Percentiles rank a stretch among this genome's conserved stretches.
phyloP scores from a whole-genome alignment of 2,888 invertebrate genomes.

The Lamellibrachia columna region DNA sequence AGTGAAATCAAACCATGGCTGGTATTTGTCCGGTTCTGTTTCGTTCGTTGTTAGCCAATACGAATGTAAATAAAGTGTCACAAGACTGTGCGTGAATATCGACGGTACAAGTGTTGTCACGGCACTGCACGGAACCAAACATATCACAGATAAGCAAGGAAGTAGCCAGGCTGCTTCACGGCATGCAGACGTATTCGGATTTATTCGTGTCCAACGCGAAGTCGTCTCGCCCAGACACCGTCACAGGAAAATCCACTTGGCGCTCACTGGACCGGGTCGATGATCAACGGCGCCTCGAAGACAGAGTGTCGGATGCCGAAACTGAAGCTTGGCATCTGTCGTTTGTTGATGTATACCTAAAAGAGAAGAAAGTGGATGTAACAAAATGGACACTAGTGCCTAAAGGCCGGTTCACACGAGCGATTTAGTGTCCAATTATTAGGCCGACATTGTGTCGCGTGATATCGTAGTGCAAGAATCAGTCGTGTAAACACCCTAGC shows the following conservation, averaged over 20 bases:
- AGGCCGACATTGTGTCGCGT: too few species aligned
- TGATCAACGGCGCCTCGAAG: slow-evolving; percentile 44
- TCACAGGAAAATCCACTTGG: not conserved
- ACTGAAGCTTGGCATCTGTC: slow-evolving; percentile 58
- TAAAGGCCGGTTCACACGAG: not conserved
- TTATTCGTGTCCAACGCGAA: not conserved
- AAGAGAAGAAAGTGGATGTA: not conserved
- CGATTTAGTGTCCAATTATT: too few species aligned
- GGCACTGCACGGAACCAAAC: not conserved
- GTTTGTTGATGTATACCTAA: slow-evolving; percentile 54
- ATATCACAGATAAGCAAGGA: slow-evolving; percentile 4
- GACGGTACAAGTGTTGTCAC: slow-evolving; percentile 5
- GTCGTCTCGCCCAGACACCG: slow-evolving; percentile 10
- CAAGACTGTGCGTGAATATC: slow-evolving; percentile 4
- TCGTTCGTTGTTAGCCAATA: slow-evolving; percentile 6
- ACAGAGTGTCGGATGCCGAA: slow-evolving; percentile 67
- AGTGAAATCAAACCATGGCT: not conserved
- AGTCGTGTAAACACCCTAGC: too few species aligned
- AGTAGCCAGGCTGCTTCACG: not conserved
- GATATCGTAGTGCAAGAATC: too few species aligned
- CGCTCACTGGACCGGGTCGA: slow-evolving; percentile 26
- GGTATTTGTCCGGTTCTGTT: not conserved
- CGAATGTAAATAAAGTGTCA: not conserved
- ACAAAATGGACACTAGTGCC: not conserved
- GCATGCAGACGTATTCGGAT: not conserved